Base-by-base conservation (phyloP, 1,140 invertebrate species). In the Listronotus bonariensis region DNA sequence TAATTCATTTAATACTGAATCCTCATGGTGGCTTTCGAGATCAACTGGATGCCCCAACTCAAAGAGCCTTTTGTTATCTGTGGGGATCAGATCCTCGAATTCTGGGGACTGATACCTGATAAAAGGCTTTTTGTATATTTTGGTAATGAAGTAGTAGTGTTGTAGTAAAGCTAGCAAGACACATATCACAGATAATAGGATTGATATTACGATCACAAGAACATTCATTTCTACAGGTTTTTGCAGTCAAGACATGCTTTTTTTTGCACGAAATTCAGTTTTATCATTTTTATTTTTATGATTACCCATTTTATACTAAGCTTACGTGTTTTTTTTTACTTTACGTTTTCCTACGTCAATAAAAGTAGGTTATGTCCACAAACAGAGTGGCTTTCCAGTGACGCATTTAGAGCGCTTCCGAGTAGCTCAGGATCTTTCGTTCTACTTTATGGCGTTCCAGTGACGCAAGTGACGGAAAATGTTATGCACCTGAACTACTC, bases 81-180 rank as follows among this genome's bases (percentile, higher is more conserved):
- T 69, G 26, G 74, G 63, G 43, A 78, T 77, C n/a, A 78, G 59
- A 68, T 78, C 77, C 43, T 75, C 71, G 67, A 78, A 76, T 62
- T 74, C 63, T 18, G 77, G 71, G 54, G 67, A 49, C 65, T 76
- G 60, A 32, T 60, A 64, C 48, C 63, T 69, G 26, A 65, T 64
- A 12, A 68, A 64, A 17, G 60, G 40, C 49, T 67, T 72, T 51
- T 72, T 76, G 42, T 68, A 70, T 45, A 68, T 64, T 59, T 71
- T 71, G 42, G 58, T 62, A 45, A 70, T 60, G 42, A 74, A 67
- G 57, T 72, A 75, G 59, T 75, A 78, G 56, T 76, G 72, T 69
- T 78, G 74, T 2, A 77, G 61, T 66, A 76, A 65, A 59, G 69
- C 70, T 52, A 77, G 43, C 58, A 78, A 69, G n/a, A 76, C 69